A percentile compares a stretch with the other conserved stretches of the same genome.
phyloP scores from a whole-genome alignment of 2,113 vertebrate genomes.

The Varanus salvator region DNA sequence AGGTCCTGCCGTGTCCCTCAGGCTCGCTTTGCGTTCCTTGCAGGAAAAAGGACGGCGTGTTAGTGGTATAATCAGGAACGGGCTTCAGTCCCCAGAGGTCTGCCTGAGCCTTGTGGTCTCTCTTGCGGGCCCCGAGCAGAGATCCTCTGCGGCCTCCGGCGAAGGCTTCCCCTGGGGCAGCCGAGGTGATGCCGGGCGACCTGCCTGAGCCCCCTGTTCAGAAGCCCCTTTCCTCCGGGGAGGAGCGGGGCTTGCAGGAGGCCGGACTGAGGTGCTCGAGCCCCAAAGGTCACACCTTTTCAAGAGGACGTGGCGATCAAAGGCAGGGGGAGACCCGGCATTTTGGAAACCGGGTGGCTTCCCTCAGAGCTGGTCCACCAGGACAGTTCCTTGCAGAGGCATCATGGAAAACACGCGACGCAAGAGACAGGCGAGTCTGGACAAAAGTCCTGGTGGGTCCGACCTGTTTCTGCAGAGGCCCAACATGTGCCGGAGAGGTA shows the following conservation, averaged over 20 bases:
- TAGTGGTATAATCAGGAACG: not conserved
- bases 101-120: not conserved
- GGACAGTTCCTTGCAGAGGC: not conserved
- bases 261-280: not conserved
- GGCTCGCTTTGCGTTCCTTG: not conserved
- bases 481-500: not conserved
- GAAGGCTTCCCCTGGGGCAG: not conserved
- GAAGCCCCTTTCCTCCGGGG: not conserved
- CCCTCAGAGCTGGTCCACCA: not conserved
- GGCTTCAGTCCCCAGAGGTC: not conserved
- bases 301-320: not conserved
- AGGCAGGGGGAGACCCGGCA: accelerated
- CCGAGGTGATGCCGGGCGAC: not conserved
- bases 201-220: not conserved
- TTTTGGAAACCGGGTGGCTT: not conserved
- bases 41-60: no score
- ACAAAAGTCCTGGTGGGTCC: accelerated
- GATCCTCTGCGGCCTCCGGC: not conserved
- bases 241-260: not conserved
- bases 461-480: not conserved
- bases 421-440: accelerated
- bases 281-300: no score
- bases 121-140: not conserved
- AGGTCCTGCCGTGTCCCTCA: not conserved
- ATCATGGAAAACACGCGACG: not conserved